Conservation (phyloP, 64 coral and sea anemone genomes). For the Montipora efflorescens region DNA sequence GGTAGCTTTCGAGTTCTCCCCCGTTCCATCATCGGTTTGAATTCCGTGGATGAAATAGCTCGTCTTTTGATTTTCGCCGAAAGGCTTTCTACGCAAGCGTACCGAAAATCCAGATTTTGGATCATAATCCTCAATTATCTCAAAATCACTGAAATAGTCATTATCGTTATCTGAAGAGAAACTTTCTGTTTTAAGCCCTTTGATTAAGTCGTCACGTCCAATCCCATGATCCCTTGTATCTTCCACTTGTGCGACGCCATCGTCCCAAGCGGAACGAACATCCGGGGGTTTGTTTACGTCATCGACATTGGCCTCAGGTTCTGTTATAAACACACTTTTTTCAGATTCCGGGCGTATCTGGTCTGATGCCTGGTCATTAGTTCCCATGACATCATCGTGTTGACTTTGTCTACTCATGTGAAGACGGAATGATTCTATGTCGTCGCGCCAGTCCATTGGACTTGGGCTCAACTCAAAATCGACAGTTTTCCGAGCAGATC, state of each 20-base stretch:
- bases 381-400: neutral
- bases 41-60: constrained; percentile 31
- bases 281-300: constrained; percentile 6
- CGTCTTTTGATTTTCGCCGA: neutral
- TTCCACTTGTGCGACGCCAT: neutral
- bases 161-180: constrained; percentile 12
- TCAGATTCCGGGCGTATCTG: constrained; percentile 2
- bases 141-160: constrained; percentile 11
- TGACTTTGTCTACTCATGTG: constrained; percentile 43
- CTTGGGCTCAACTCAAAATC: neutral
- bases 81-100: constrained; percentile 3
- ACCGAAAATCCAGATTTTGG: constrained; percentile 59
- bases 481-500: neutral
- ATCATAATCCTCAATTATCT: constrained; percentile 70
- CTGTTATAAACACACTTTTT: constrained; percentile 34
- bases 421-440: constrained; percentile 47
- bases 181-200: neutral
- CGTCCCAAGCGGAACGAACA: constrained; percentile 43
- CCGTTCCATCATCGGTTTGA: neutral
- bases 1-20: neutral
- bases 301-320: constrained; percentile 38
- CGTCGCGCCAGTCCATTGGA: constrained; percentile 33
- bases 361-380: neutral
- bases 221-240: neutral
- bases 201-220: neutral